Evolutionary conservation across 2,113 vertebrate species (phyloP).

Genomic region (Ranitomeya variabilis): DNA sequence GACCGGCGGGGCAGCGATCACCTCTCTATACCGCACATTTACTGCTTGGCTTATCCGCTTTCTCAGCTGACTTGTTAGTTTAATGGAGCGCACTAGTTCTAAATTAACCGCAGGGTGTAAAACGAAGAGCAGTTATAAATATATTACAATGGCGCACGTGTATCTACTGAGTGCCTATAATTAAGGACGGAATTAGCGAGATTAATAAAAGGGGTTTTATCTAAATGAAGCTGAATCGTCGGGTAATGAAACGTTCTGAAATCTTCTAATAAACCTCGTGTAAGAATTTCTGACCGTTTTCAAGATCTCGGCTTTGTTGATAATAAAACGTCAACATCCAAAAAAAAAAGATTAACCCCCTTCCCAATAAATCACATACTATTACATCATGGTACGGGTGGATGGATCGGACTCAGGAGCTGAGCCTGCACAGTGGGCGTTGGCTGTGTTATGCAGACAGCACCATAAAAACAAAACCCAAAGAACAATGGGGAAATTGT

Average conservation of each 20-base stretch:
- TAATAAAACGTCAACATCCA: not conserved
- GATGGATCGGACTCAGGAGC: too few relatives aligned
- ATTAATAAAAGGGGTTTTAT: not conserved
- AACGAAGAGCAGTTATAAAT: conserved; percentile 8
- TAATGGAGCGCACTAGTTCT: conserved; percentile 22
- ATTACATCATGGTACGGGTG: too few relatives aligned
- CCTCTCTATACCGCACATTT: not conserved
- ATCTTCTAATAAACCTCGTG: not conserved
- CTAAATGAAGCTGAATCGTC: not conserved
- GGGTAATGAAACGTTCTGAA: not conserved
- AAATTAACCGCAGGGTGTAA: conserved; percentile 20
- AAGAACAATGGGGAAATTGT: too few relatives aligned
- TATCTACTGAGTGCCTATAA: not conserved
- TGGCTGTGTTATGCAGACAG: too few relatives aligned
- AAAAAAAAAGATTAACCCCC: too few relatives aligned
- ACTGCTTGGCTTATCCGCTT: not conserved
- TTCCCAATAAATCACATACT: too few relatives aligned
- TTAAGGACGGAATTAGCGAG: not conserved
- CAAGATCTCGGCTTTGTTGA: not conserved
- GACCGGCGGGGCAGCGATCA: not conserved
- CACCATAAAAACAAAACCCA: too few relatives aligned
- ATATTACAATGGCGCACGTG: not conserved
- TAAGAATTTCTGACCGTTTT: not conserved
- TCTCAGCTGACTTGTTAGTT: conserved; percentile 25
- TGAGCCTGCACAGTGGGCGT: too few relatives aligned